Evolutionary conservation across 2,113 vertebrate genomes (phyloP), one percentile per base, ranked within the genome.

Genomic region (Mustela lutreola): DNA sequence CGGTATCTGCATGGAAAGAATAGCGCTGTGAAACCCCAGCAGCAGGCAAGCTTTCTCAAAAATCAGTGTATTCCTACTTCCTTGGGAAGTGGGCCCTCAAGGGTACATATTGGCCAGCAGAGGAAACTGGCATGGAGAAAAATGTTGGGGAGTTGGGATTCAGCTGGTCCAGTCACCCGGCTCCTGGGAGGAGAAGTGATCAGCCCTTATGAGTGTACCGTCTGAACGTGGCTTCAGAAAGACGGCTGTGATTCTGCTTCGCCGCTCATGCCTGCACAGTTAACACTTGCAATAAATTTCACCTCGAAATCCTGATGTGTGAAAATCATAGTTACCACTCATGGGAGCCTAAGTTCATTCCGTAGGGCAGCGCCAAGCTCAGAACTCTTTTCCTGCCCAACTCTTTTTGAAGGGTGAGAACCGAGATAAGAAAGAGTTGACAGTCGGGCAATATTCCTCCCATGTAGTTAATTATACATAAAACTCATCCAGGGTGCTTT

Each of bases 1-100:
- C 58, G 24, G 1, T 62, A 9, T 70, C 42, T 75, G 21, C 19
- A 18, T 88, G 58, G 36, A n/a, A 93, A 87, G 75, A 50, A 31
- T 10, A 90, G 22, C 36, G 19, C 50, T 16, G 15, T 80, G 67
- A 92, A 82, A 42, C 83, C 70, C 36, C 19, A 33, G 65, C 45
- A 45, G 53, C 39, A 15, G 89, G 9, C 42, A 18, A 36, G 16
- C 53, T 92, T 97, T 90, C 88, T 96, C 90, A 87, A 67, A 96
- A 42, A 45, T 45, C 45, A 7, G 73, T 67, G 8, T 67, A 50
- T 85, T 92, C 85, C 76, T 81, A 28, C 36, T 62, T 91, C 79
- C 33, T n/a, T 63, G 8, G 33, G n/a, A 90, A 90, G 62, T 91
- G 19, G 50, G 50, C 36, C 63, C 26, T 60, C 65, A 58, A 78